Conservation (phyloP, 2,113 vertebrate genomes). For the Mirza zaza region DNA sequence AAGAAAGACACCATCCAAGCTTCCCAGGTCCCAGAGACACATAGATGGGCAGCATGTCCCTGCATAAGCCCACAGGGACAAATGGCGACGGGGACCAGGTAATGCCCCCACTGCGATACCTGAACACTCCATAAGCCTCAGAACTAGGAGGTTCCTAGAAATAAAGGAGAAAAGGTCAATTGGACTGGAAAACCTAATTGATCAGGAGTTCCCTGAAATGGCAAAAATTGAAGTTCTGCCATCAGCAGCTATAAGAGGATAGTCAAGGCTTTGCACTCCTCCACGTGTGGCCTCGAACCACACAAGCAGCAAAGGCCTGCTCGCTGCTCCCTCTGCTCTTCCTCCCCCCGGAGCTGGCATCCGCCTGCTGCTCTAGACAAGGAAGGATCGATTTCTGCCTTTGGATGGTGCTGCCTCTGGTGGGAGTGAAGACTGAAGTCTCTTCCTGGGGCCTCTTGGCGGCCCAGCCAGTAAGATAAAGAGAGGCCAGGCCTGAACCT, state of each 20-base stretch:
- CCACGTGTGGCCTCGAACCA: background rate
- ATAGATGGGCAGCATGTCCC: background rate
- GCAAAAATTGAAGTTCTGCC: background rate
- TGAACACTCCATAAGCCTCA: background rate
- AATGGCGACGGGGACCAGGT: fast-evolving
- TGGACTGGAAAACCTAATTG: background rate
- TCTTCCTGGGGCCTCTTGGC: background rate
- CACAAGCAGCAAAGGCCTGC: background rate
- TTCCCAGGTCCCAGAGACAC: background rate
- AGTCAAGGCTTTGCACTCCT: background rate
- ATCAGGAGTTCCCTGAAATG: background rate
- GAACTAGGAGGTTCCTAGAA: background rate
- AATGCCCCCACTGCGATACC: fast-evolving
- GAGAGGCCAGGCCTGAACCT: background rate
- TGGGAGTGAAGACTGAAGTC: background rate
- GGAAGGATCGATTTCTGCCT: background rate
- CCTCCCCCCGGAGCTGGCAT: background rate
- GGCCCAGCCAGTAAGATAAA: background rate
- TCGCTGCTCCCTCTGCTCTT: no score
- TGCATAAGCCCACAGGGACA: no score
- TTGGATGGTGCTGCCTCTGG: background rate
- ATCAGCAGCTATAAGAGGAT: background rate
- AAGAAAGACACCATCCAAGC: background rate
- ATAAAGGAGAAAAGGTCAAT: background rate
- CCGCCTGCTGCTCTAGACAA: background rate